Evolutionary conservation across 2,797 vertebrate species (phyloP).

Genomic region (Xiphophorus birchmanni): DNA sequence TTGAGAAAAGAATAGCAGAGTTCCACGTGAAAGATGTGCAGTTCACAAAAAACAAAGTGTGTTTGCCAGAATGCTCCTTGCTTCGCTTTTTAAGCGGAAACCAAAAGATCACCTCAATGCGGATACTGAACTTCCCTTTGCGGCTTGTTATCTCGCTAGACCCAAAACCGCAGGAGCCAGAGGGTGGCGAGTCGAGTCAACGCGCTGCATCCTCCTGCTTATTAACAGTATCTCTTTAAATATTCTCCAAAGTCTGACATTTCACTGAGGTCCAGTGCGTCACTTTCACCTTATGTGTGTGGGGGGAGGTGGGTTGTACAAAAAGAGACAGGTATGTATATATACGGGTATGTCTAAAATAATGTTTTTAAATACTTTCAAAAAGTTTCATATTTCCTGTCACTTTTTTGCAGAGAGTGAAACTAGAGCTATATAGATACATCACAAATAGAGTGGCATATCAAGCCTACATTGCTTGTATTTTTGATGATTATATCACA

Average conservation of each 20-base stretch:
- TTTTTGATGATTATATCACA: background rate
- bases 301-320: background rate
- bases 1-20: slow-evolving; percentile 34
- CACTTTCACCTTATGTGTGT: background rate
- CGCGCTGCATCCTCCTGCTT: slow-evolving; percentile 44
- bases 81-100: slow-evolving; percentile 46
- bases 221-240: slow-evolving; percentile 43
- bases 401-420: background rate
- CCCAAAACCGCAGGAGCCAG: slow-evolving; percentile 66
- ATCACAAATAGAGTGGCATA: background rate
- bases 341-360: background rate
- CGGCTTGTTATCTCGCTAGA: slow-evolving; percentile 68
- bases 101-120: slow-evolving; percentile 53
- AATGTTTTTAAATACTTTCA: background rate
- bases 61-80: slow-evolving; percentile 26
- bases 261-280: slow-evolving; percentile 5
- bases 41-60: slow-evolving; percentile 38
- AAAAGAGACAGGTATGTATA: background rate
- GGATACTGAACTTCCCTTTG: slow-evolving; percentile 63
- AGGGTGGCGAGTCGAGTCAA: slow-evolving; percentile 65
- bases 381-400: background rate
- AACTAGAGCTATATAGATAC: background rate
- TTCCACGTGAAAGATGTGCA: slow-evolving; percentile 36
- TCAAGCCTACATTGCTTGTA: background rate
- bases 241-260: slow-evolving; percentile 35